Percentiles rank a stretch among this genome's conserved stretches.
Evolutionary conservation across 2,113 vertebrate genomes (phyloP).

Genomic region (Chaenogobius annularis): DNA sequence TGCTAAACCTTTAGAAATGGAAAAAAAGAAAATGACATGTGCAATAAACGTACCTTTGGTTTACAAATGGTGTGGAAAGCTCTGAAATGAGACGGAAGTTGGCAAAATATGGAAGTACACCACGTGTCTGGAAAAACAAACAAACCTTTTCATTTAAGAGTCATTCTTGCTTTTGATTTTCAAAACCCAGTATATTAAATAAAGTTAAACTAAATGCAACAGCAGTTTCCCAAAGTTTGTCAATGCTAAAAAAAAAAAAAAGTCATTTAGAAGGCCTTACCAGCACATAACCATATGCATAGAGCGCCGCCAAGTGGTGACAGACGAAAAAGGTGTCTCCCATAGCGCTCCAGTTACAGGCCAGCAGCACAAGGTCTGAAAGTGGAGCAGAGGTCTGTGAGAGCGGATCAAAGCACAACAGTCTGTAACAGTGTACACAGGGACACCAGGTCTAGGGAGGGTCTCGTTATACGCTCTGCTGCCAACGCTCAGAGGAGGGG

Average conservation of each 20-base stretch:
- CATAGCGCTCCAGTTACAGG: conserved; percentile 82
- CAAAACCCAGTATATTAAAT: too few relatives aligned
- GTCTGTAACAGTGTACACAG: conserved; percentile 6
- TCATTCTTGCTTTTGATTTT: not conserved
- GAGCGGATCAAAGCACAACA: not conserved
- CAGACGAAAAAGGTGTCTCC: conserved; percentile 81
- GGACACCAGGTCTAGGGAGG: not conserved
- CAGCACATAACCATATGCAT: conserved; percentile 83
- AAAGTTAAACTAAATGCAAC: not conserved
- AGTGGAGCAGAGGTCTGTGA: conserved; percentile 9
- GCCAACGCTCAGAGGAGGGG: not conserved
- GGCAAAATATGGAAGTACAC: conserved; percentile 79
- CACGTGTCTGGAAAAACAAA: conserved; percentile 66
- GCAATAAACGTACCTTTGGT: conserved; percentile 73
- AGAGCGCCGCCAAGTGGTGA: conserved; percentile 84
- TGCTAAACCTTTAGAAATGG: not conserved
- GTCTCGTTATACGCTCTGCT: not conserved
- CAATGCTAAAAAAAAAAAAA: not conserved
- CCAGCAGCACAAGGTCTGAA: conserved; percentile 79
- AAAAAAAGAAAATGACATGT: not conserved
- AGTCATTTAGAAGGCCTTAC: conserved; percentile 54
- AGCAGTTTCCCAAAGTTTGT: not conserved
- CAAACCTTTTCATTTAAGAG: not conserved
- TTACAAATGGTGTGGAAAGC: conserved; percentile 83
- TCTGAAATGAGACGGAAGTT: conserved; percentile 84